phyloP scores from a whole-genome alignment of 1,140 invertebrate genomes.

The Fopius arisanus region DNA sequence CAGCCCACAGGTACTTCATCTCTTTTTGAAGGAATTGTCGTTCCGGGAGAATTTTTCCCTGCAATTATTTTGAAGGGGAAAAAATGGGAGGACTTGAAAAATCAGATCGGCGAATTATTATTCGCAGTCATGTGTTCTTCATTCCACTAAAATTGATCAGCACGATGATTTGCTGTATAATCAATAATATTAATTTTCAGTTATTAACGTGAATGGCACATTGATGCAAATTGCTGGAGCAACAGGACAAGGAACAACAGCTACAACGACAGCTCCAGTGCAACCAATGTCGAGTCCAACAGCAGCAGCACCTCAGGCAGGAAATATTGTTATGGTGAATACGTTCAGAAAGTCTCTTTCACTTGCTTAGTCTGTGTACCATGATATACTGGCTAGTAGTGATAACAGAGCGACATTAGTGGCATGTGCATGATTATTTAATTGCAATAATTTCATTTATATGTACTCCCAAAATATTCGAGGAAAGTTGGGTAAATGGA shows the following conservation, averaged over 20 bases:
- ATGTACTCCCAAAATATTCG: too few relatives aligned
- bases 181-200: slow-evolving; percentile 58
- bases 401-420: slow-evolving; percentile 54
- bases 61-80: neutral
- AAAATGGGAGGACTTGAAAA: too few relatives aligned
- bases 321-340: slow-evolving; percentile 73
- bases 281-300: slow-evolving; percentile 66
- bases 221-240: slow-evolving; percentile 72
- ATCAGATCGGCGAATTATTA: neutral
- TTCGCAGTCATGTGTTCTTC: neutral
- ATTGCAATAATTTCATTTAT: neutral
- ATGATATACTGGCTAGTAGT: slow-evolving; percentile 57
- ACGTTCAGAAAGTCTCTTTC: slow-evolving; percentile 53
- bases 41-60: slow-evolving; percentile 29
- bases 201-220: slow-evolving; percentile 79
- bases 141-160: neutral
- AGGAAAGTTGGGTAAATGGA: too few relatives aligned
- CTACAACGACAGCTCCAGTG: slow-evolving; percentile 64
- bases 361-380: slow-evolving; percentile 54
- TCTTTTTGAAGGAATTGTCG: too few relatives aligned
- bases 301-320: slow-evolving; percentile 73
- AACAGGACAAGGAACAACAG: slow-evolving; percentile 59
- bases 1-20: slow-evolving; percentile 71
- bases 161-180: neutral
- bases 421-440: neutral